These are phyloP conservation scores for Troides helena DNA, from an alignment of 2,888 invertebrate genomes.

Conservation along the genomic window DNA sequence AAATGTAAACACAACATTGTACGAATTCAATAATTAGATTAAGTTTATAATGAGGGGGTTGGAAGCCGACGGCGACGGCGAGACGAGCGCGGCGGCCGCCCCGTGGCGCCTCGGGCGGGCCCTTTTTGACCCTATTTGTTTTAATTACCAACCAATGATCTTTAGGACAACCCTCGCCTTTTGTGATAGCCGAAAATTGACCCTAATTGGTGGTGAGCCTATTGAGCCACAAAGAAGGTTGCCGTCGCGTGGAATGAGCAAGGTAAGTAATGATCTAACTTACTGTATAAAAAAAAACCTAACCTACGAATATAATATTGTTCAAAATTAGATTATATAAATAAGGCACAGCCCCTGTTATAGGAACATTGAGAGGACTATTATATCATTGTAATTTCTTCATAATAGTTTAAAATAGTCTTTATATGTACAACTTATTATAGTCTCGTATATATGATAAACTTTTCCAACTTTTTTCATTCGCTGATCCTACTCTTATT, in stretches of 20 bases:
- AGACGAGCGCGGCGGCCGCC: constrained; percentile 63
- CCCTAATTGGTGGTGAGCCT: constrained; percentile 67
- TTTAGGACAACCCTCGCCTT: constrained; percentile 69
- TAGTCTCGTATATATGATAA: no score
- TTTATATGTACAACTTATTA: no score
- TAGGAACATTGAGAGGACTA: no score
- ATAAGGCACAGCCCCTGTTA: no score
- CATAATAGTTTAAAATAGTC: no score
- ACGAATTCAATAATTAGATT: constrained; percentile 81
- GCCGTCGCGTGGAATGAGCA: not conserved
- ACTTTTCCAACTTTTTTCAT: no score
- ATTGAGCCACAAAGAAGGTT: constrained; percentile 13
- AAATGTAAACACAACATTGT: constrained; percentile 80
- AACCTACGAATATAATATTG: not conserved
- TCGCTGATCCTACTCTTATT: no score
- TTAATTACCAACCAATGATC: constrained; percentile 76
- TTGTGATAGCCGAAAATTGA: constrained; percentile 72
- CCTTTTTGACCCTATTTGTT: constrained; percentile 78
- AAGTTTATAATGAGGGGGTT: constrained; percentile 76
- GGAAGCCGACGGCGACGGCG: constrained; percentile 67
- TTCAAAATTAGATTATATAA: not conserved
- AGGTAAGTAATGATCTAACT: not conserved
- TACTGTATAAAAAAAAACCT: not conserved
- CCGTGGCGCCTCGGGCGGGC: constrained; percentile 75
- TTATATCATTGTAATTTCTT: no score